Evolutionary conservation across 2,888 invertebrate genomes (phyloP).

Genomic region (Boloria selene): DNA sequence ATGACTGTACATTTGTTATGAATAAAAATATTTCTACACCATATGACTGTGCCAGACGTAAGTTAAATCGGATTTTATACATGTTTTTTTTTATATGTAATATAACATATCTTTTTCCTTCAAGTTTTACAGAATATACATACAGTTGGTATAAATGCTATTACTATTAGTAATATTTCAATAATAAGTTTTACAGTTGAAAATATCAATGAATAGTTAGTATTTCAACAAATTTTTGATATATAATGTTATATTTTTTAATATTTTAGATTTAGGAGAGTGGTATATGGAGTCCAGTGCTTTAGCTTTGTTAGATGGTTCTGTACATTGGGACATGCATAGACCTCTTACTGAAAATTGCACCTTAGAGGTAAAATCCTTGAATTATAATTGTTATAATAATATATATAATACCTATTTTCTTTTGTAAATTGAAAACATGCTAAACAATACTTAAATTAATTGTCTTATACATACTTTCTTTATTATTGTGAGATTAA

Average conservation of each 20-base stretch:
- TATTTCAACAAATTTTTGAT: too few species aligned
- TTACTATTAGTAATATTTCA: too few species aligned
- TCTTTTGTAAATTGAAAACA: neutral
- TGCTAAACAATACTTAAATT: neutral
- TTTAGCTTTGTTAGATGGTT: slow-evolving; percentile 90
- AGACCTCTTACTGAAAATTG: slow-evolving; percentile 85
- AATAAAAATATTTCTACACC: slow-evolving; percentile 96
- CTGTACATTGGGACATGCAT: slow-evolving; percentile 95
- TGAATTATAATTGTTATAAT: too few species aligned
- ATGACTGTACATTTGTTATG: slow-evolving; percentile 91
- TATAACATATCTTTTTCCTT: too few species aligned
- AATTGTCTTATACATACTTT: too few species aligned
- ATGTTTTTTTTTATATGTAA: neutral
- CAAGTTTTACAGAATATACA: too few species aligned
- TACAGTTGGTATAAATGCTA: too few species aligned
- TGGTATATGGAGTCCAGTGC: slow-evolving; percentile 87
- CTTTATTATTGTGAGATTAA: too few species aligned
- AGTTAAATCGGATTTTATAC: slow-evolving; percentile 51
- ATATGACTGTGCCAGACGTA: slow-evolving; percentile 94
- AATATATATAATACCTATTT: neutral
- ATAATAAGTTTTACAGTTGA: too few species aligned
- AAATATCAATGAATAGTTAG: too few species aligned
- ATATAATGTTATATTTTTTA: neutral
- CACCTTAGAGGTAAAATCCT: slow-evolving; percentile 66
- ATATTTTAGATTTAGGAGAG: slow-evolving; percentile 87